Percentiles rank a stretch among this genome's conserved stretches.
phyloP scores from a whole-genome alignment of 2,888 invertebrate species.

The Ornithoptera alexandrae region DNA sequence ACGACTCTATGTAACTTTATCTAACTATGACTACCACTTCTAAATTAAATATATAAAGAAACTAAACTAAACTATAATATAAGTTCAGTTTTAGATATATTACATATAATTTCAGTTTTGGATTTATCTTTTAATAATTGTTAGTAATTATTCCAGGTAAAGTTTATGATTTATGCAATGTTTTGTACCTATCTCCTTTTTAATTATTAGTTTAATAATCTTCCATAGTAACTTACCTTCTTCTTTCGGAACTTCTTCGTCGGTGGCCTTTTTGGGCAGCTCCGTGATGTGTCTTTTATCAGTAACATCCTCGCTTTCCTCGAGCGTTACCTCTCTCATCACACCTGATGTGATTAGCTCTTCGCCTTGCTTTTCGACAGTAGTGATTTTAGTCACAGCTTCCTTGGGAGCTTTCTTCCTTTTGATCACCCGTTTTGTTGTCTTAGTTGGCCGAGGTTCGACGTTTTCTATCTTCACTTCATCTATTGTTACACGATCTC shows the following conservation, averaged over 20 bases:
- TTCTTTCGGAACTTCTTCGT: conserved; percentile 34
- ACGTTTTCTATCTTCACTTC: conserved; percentile 33
- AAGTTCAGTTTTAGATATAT: no score
- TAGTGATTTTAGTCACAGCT: conserved; percentile 19
- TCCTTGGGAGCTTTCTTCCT: conserved; percentile 47
- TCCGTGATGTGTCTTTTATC: background rate
- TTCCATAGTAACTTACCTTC: conserved; percentile 19
- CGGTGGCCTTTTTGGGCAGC: conserved; percentile 38
- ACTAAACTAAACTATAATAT: no score
- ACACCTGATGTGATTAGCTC: conserved; percentile 29
- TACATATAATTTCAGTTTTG: no score
- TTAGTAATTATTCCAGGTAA: no score
- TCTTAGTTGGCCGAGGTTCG: conserved; percentile 16
- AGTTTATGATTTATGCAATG: no score
- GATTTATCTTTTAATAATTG: no score
- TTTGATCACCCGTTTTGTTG: conserved; percentile 43
- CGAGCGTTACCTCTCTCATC: background rate
- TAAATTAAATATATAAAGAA: no score
- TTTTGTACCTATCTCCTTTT: no score
- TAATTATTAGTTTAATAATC: no score
- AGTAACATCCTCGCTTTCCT: conserved; percentile 29
- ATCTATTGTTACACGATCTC: no score
- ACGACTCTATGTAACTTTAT: no score
- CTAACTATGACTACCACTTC: no score
- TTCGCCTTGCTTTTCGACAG: conserved; percentile 37